Percentiles rank a stretch among this genome's conserved stretches.
Conservation (phyloP, 1,140 invertebrate genomes). For the Danaus melanippus region DNA sequence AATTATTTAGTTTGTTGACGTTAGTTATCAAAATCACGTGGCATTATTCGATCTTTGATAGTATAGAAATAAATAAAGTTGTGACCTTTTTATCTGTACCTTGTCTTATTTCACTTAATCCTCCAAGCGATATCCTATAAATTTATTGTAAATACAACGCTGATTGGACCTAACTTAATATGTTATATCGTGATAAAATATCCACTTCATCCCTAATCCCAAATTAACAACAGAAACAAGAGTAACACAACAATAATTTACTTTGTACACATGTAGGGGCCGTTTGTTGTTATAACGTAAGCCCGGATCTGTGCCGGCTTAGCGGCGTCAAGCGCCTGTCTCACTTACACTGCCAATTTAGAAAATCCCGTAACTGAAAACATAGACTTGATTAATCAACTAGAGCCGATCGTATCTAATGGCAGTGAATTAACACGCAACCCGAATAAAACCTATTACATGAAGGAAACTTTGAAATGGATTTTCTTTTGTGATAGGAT, state of each 20-base stretch:
- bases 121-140: too few species aligned
- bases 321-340: conserved; percentile 27
- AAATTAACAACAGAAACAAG: conserved; percentile 5
- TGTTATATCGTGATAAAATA: too few species aligned
- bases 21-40: too few species aligned
- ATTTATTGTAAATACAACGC: too few species aligned
- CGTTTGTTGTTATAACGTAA: conserved; percentile 30
- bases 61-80: too few species aligned
- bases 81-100: too few species aligned
- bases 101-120: too few species aligned
- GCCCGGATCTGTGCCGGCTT: conserved; percentile 30
- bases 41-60: too few species aligned
- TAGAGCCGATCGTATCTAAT: conserved; percentile 30
- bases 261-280: conserved; percentile 9
- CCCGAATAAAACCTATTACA: conserved; percentile 22
- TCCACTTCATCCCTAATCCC: conserved; percentile 4
- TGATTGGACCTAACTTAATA: too few species aligned
- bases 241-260: conserved; percentile 17
- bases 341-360: conserved; percentile 34
- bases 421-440: conserved; percentile 26
- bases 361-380: conserved; percentile 33
- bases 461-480: conserved; percentile 13
- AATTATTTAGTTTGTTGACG: too few species aligned
- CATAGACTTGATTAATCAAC: conserved; percentile 32
- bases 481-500: conserved; percentile 13